Percentiles rank a stretch among this genome's conserved stretches.
Evolutionary conservation across 2,113 vertebrate species (phyloP).

Genomic region (Orycteropus afer): DNA sequence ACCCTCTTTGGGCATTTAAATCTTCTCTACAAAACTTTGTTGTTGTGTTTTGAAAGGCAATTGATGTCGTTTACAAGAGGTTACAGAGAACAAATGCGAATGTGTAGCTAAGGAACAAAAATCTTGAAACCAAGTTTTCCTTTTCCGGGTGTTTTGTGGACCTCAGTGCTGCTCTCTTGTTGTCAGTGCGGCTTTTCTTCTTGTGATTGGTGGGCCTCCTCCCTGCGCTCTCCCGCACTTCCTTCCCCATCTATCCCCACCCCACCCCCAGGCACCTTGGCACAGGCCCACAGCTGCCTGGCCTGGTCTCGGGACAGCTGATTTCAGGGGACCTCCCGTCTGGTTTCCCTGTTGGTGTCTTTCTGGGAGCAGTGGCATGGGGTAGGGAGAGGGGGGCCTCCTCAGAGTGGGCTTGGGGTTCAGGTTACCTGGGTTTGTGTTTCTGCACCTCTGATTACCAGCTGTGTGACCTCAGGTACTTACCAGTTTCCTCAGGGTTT

Average conservation of each 20-base stretch:
- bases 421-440: not conserved
- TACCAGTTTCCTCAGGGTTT: slow-evolving; percentile 11
- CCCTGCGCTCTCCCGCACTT: not conserved
- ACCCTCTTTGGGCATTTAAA: slow-evolving; percentile 70
- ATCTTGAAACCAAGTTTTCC: slow-evolving; percentile 56
- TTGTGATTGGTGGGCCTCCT: slow-evolving; percentile 43
- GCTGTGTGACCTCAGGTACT: not conserved
- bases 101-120: slow-evolving; percentile 72
- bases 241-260: not conserved
- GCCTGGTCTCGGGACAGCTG: not conserved
- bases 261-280: not conserved
- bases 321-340: not conserved
- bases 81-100: slow-evolving; percentile 59
- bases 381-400: not conserved
- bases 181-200: slow-evolving; percentile 16
- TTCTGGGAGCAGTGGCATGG: not conserved
- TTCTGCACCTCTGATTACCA: not conserved
- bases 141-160: not conserved
- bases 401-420: not conserved
- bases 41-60: slow-evolving; percentile 67
- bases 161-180: slow-evolving; percentile 46
- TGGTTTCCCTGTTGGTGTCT: not conserved
- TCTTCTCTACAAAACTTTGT: slow-evolving; percentile 62
- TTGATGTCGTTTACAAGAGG: slow-evolving; percentile 76
- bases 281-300: not conserved